Evolutionary conservation across 2,888 invertebrate species (phyloP).

Genomic region (Ferrisia virgata): DNA sequence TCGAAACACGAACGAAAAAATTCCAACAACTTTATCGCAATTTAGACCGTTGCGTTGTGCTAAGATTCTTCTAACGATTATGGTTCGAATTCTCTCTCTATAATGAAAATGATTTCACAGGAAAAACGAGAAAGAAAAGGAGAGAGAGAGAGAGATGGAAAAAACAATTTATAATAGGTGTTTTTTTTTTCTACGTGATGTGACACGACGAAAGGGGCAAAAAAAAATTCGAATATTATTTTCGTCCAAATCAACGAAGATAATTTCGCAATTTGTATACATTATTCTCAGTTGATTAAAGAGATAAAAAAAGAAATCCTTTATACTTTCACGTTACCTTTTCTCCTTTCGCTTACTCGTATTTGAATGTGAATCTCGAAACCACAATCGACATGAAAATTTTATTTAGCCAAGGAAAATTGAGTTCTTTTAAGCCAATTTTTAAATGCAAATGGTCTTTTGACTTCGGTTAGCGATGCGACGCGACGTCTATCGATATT

Average conservation of each 20-base stretch:
- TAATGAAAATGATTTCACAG: not conserved
- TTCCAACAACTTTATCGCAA: not conserved
- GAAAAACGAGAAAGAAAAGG: no score
- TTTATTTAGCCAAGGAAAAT: not conserved
- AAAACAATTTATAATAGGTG: not conserved
- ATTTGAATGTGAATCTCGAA: not conserved
- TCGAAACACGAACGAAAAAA: not conserved
- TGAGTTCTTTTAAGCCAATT: not conserved
- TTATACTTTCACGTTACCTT: not conserved
- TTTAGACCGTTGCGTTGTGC: not conserved
- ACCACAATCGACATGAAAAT: not conserved
- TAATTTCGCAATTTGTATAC: not conserved
- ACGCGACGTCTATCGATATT: not conserved
- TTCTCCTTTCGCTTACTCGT: not conserved
- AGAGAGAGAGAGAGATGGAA: not conserved
- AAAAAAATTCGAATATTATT: not conserved
- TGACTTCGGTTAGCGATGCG: not conserved
- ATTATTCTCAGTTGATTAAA: slow-evolving; percentile 5
- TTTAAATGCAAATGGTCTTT: slow-evolving; percentile 7
- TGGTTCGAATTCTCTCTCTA: not conserved
- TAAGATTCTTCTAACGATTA: not conserved
- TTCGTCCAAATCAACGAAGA: not conserved
- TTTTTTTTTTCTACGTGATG: not conserved
- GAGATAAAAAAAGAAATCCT: not conserved
- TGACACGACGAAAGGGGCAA: not conserved